Conservation (phyloP, 2,113 vertebrate species). For the Odocoileus hemionus region DNA sequence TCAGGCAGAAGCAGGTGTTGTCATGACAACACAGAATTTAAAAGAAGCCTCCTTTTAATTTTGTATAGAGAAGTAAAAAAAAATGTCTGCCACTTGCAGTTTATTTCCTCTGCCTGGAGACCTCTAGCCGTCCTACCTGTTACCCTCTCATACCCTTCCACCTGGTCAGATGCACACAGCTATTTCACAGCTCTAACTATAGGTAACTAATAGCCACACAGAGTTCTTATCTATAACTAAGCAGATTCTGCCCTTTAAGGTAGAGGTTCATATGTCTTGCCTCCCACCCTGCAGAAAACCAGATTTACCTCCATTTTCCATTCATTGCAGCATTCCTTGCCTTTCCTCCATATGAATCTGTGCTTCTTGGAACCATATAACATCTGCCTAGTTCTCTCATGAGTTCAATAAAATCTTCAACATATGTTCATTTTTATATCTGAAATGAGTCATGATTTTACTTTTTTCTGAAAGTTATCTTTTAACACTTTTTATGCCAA, state of each 20-base stretch:
- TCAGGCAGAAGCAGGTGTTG: background rate
- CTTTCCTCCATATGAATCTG: background rate
- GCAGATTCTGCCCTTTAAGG: background rate
- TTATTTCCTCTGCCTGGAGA: background rate
- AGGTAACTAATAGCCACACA: background rate
- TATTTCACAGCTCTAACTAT: background rate
- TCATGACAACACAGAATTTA: background rate
- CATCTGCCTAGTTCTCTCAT: background rate
- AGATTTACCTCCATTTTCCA: background rate
- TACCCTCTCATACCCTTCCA: background rate
- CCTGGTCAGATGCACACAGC: background rate
- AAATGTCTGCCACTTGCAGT: background rate
- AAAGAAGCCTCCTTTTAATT: background rate
- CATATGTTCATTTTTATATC: background rate
- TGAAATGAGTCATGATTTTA: background rate
- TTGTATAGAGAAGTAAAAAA: background rate
- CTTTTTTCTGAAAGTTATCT: background rate
- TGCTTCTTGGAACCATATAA: background rate
- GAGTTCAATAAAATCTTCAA: background rate
- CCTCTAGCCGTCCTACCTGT: background rate
- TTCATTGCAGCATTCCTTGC: background rate
- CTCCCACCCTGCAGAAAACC: background rate
- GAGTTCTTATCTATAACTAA: background rate
- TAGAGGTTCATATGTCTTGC: background rate
- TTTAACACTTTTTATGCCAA: background rate